phyloP scores from a whole-genome alignment of 1,140 invertebrate species.

The Drosophila pruinosa region DNA sequence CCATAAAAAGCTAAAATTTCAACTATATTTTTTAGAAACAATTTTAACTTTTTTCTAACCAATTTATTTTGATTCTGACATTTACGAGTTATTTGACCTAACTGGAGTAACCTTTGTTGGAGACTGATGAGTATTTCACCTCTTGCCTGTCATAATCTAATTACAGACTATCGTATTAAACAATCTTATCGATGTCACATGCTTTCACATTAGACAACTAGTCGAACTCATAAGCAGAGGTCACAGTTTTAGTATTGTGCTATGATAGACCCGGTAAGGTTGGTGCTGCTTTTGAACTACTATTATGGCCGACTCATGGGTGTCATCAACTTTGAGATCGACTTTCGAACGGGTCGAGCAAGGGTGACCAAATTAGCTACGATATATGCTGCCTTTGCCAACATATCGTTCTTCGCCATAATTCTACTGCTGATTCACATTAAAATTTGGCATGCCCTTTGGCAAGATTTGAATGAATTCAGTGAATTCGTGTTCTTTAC shows the following conservation, averaged over 20 bases:
- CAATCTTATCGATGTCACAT: too few species aligned
- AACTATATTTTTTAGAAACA: too few species aligned
- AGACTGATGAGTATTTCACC: too few species aligned
- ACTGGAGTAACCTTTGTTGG: too few species aligned
- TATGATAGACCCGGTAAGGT: slow-evolving; percentile 12
- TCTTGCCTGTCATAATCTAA: too few species aligned
- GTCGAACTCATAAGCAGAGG: neutral
- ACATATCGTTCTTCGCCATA: neutral
- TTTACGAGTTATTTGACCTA: too few species aligned
- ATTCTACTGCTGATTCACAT: neutral
- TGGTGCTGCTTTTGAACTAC: neutral
- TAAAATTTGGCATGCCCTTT: neutral
- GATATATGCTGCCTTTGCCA: neutral
- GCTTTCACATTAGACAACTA: too few species aligned
- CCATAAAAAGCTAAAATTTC: too few species aligned
- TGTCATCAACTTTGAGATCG: slow-evolving; percentile 32
- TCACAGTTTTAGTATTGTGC: neutral
- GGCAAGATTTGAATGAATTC: neutral
- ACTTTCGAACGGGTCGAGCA: neutral
- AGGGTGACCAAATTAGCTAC: neutral
- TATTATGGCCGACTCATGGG: slow-evolving; percentile 17
- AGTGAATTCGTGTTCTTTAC: slow-evolving; percentile 46
- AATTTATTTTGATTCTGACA: too few species aligned
- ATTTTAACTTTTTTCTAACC: too few species aligned
- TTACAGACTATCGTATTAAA: too few species aligned